Conservation (phyloP, 2,797 vertebrate genomes). For the Siniperca obscura region DNA sequence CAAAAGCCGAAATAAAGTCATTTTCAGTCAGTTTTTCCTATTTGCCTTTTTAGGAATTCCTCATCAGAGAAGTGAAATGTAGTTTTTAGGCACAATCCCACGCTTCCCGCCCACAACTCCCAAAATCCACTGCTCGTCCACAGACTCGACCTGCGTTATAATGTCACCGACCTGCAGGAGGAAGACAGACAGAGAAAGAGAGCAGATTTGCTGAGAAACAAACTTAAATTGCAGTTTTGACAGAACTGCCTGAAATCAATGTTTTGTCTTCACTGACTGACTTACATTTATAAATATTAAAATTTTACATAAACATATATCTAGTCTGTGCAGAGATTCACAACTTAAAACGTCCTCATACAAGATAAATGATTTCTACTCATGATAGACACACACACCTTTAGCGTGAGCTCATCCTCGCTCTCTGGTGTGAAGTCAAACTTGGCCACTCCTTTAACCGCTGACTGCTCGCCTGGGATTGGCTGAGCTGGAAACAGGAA, state of each 20-base stretch:
- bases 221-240: not conserved
- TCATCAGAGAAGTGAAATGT: conserved; percentile 85
- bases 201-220: not conserved
- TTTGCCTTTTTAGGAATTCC: not conserved
- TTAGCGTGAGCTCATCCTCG: conserved; percentile 92
- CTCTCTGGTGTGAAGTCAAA: conserved; percentile 92
- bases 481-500: conserved; percentile 66
- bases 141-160: conserved; percentile 87
- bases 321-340: not conserved
- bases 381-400: conserved; percentile 73
- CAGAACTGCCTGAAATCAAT: not conserved
- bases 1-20: not conserved
- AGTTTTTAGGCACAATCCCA: conserved; percentile 93
- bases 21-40: not conserved
- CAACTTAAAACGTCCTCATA: not conserved
- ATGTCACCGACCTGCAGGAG: conserved; percentile 88
- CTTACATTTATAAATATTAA: not conserved
- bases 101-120: conserved; percentile 88
- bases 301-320: not conserved
- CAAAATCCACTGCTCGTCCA: conserved; percentile 93
- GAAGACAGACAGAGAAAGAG: not conserved
- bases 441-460: conserved; percentile 73
- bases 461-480: conserved; percentile 50
- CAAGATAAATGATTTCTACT: too few species aligned
- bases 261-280: not conserved